phyloP scores from a whole-genome alignment of 2,113 vertebrate species.

The Steatornis caripensis region DNA sequence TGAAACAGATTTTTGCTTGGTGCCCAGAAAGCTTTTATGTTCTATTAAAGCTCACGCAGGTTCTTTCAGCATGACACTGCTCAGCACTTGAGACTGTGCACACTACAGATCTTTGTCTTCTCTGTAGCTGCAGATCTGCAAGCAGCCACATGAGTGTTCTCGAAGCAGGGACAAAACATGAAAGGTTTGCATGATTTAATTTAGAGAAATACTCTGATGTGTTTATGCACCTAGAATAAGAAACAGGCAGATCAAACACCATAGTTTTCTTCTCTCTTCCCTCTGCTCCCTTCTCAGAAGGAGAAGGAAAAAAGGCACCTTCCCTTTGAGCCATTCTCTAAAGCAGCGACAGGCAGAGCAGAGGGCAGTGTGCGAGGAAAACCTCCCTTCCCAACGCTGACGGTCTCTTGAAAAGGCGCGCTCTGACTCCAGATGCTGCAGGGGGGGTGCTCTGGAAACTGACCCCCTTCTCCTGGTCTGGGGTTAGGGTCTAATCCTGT shows the following conservation, averaged over 20 bases:
- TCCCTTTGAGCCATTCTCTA: background rate
- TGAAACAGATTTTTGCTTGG: background rate
- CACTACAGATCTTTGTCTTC: background rate
- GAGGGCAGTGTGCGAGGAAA: background rate
- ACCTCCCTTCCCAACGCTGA: background rate
- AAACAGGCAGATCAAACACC: background rate
- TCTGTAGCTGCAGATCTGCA: slow-evolving; percentile 3
- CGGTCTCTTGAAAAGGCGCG: rapidly evolving
- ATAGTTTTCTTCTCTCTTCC: background rate
- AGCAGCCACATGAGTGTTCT: background rate
- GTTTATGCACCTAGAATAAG: background rate
- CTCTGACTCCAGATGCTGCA: background rate
- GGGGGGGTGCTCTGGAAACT: background rate
- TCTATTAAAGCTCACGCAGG: background rate
- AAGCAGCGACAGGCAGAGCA: background rate
- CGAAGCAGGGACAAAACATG: background rate
- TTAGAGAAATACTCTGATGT: background rate
- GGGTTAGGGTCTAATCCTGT: background rate
- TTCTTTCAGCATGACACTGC: background rate
- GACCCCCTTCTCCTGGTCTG: background rate
- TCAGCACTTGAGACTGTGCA: background rate
- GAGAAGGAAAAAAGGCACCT: background rate
- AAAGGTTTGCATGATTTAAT: slow-evolving; percentile 42
- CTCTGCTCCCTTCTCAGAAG: background rate
- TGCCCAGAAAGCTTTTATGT: slow-evolving; percentile 26